A percentile compares a stretch with the other conserved stretches of the same genome.
These are phyloP conservation scores for Pyrocoelia pectoralis DNA, from an alignment of 2,888 invertebrate species.

Conservation along the genomic window DNA sequence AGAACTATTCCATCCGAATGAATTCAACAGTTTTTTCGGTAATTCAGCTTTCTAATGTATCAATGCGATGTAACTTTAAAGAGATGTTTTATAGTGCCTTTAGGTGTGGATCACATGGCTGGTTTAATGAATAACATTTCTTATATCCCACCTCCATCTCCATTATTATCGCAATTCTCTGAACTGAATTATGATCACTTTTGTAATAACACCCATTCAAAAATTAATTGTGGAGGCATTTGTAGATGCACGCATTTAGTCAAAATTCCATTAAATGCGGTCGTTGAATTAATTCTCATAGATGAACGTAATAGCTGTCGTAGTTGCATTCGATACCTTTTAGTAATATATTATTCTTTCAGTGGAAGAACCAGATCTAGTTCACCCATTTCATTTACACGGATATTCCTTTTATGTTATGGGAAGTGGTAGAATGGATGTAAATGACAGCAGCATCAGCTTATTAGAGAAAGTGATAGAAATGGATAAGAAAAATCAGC, in stretches of 20 bases:
- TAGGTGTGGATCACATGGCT: constrained; percentile 85
- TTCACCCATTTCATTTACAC: constrained; percentile 94
- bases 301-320: constrained; percentile 76
- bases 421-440: constrained; percentile 89
- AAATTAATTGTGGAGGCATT: constrained; percentile 77
- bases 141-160: constrained; percentile 83
- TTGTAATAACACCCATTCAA: constrained; percentile 82
- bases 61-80: too few relatives aligned
- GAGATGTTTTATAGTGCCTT: constrained; percentile 81
- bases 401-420: constrained; percentile 88
- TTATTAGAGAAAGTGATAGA: constrained; percentile 88
- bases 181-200: constrained; percentile 87
- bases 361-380: constrained; percentile 91
- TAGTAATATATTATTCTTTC: constrained; percentile 45
- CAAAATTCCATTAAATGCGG: constrained; percentile 85
- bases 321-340: neutral
- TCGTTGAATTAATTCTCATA: constrained; percentile 89
- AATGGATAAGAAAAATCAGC: constrained; percentile 84
- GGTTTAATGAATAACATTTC: constrained; percentile 91
- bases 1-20: constrained; percentile 86
- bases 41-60: too few relatives aligned
- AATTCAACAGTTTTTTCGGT: constrained; percentile 88
- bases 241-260: constrained; percentile 93
- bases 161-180: constrained; percentile 84
- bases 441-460: constrained; percentile 88